Evolutionary conservation across 1,140 invertebrate genomes (phyloP).

Genomic region (Nasonia giraulti): DNA sequence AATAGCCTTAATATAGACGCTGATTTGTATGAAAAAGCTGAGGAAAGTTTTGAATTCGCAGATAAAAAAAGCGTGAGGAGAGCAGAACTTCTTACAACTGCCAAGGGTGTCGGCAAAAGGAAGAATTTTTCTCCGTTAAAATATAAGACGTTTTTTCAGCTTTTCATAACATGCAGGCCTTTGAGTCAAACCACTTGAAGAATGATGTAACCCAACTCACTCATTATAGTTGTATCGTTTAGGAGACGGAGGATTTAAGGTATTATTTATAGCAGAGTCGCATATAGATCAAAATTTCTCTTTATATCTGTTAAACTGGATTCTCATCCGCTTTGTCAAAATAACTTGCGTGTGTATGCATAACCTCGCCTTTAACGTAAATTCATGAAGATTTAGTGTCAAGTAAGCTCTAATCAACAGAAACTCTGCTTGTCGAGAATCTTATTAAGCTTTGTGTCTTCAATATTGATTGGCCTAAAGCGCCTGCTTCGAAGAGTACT

Average conservation of each 20-base stretch:
- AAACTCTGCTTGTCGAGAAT: slow-evolving; percentile 29
- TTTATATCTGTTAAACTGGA: background rate
- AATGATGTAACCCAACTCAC: background rate
- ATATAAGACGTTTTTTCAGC: background rate
- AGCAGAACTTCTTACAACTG: background rate
- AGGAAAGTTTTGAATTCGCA: background rate
- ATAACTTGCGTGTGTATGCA: background rate
- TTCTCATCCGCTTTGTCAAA: background rate
- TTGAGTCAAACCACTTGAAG: background rate
- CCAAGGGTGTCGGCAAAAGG: background rate
- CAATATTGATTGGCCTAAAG: slow-evolving; percentile 30
- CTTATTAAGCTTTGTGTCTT: background rate
- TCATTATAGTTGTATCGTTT: background rate
- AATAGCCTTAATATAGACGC: slow-evolving; percentile 3
- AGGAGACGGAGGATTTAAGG: background rate
- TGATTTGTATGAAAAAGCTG: background rate
- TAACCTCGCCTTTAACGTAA: background rate
- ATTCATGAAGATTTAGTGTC: background rate
- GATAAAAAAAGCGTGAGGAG: background rate
- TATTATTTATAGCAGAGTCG: background rate
- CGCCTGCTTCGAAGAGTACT: background rate
- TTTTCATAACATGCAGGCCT: background rate
- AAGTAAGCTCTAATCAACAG: background rate
- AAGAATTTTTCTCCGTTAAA: background rate
- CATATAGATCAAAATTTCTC: background rate